Evolutionary conservation across 1,140 invertebrate genomes (phyloP), one percentile per base, ranked within the genome.

Genomic region (Chlorops oryzae): DNA sequence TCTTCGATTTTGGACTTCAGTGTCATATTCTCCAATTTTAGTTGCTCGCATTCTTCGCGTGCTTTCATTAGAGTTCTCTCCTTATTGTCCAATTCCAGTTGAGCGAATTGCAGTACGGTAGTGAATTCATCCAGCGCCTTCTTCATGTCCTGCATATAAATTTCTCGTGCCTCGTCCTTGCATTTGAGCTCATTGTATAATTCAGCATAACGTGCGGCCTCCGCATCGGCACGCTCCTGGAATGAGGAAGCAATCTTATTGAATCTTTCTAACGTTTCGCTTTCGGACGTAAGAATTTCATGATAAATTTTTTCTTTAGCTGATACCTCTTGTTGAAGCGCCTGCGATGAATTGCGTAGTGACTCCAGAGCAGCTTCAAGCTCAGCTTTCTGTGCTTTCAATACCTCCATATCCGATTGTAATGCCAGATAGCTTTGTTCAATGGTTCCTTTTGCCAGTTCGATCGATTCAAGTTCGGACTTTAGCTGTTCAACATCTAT

Each of bases 401-500:
- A 45, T 23, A 61, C 48, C 35, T 70, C 57, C 25, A 76, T 52
- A 53, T 77, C 73, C 1, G 63, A 47, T 24, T 57, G 58, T 43
- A 76, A 52, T 3, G 65, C 54, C 15, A 70, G 54, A 47, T 71
- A 72, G 58, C 66, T 74, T 20, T 65, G 59, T 62, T 78, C 75
- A 48, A 73, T 53, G 0, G 74, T 66, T 0, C 74, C 60, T 49
- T 76, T 70, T 39, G 70, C 67, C 54, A 64, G 43, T 57, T 76
- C 74, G 35, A 72, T 60, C 1, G 63, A 62, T 42, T 70, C 66
- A 23, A 77, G 54, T 57, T 78, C 76, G n/a, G 64, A 57, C 49
- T 76, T 76, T 38, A 74, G 61, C 24, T 75, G 74, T 57, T 77
- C 75, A n/a, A 78, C 76, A 57, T 77, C 76, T 25, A 67, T 61